Base-by-base conservation (phyloP, 2,797 vertebrate species). In the Lacerta bilineata region DNA sequence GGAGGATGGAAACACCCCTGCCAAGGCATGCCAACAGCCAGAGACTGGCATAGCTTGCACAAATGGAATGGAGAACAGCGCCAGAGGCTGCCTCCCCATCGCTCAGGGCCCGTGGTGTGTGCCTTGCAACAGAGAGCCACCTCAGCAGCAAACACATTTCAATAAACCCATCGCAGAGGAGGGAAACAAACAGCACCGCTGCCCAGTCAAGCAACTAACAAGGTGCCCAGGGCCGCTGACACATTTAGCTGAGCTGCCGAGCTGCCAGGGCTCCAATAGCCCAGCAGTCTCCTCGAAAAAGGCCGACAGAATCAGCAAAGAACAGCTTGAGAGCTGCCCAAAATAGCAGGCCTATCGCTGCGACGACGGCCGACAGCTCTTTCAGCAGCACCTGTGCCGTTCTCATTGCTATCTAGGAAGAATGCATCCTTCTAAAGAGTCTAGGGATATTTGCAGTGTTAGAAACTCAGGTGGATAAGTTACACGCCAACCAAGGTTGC, bases 181-280 rank as follows among this genome's bases (percentile, higher is more conserved):
- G 10, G 20, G 4, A n/a, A 82, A 1, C 17, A 74, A 84, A 71
- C 0, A 0, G 82, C 20, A 18, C 0, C 1, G 36, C 1, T 13
- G 50, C 50, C 13, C 29, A 71, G 66, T 87, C 78, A 66, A 77
- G 29, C n/a, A 55, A 78, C 78, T 87, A 23, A 72, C 0, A 0
- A 81, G 36, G 46, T 84, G 23, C 81, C 76, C 66, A 10, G 83
- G 76, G 36, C 72, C 10, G 29, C 23, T 76, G 78, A 64, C 33
- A 25, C 43, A 55, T 61, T 72, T 85, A 17, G 50, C 80, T 85
- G 18, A 33, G 50, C 61, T 87, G 82, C 23, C 78, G 50, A 90
- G 36, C 27, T 25, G 61, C 29, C 36, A 23, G 77, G 0, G 0
- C 1, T 86, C n/a, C 78, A 74, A 11, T 8, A 39, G 36, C 18